These are phyloP conservation scores for Cyanistes caeruleus DNA, from an alignment of 2,113 vertebrate genomes.

Conservation along the genomic window DNA sequence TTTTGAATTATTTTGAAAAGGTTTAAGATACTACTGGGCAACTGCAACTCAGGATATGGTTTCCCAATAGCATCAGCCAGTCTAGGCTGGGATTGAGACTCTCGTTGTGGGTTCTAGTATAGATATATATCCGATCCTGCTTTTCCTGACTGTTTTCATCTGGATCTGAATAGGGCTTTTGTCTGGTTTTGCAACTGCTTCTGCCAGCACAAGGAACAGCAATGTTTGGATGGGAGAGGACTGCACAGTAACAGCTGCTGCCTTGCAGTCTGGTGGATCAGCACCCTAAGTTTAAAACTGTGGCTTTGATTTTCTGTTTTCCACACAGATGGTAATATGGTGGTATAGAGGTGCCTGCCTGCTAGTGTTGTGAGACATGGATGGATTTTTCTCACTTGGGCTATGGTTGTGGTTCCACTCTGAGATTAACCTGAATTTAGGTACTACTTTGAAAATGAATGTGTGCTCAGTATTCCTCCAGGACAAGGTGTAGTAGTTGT, in stretches of 20 bases:
- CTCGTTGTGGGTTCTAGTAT: not conserved
- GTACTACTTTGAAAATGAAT: not conserved
- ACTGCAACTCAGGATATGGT: not conserved
- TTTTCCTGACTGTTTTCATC: not conserved
- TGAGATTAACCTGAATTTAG: not conserved
- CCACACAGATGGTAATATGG: fast-evolving
- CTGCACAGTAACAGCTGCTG: not conserved
- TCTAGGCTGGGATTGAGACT: not conserved
- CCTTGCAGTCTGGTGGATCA: not conserved
- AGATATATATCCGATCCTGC: not conserved
- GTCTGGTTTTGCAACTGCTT: not conserved
- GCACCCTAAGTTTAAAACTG: not conserved
- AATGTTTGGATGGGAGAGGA: not conserved
- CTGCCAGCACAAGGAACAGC: not conserved
- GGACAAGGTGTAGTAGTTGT: not conserved
- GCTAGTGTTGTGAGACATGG: not conserved
- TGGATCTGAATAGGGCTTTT: not conserved
- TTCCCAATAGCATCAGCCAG: not conserved
- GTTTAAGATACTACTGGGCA: not conserved
- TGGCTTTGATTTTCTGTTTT: not conserved
- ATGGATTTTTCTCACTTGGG: not conserved
- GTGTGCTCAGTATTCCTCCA: not conserved
- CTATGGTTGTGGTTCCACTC: not conserved
- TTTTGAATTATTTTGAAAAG: not conserved
- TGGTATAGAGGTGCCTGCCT: not conserved